Base-by-base conservation (phyloP, 2,113 vertebrate species). In the Probosciger aterrimus region DNA sequence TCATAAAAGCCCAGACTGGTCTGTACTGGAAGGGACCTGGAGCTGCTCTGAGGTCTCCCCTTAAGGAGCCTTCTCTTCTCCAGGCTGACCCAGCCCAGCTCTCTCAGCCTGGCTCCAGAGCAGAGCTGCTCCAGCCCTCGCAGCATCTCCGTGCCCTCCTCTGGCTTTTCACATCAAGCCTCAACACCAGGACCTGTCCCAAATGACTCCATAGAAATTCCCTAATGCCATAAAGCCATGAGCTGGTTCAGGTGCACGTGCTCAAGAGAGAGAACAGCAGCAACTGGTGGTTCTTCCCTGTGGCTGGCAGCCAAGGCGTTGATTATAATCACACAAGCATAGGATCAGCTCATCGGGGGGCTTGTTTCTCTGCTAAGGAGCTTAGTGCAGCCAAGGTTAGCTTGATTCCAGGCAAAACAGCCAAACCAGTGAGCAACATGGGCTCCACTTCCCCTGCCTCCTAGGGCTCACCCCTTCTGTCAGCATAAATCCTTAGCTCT, bases 341-440 rank as follows among this genome's bases (percentile, higher is more conserved):
- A 62, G 86, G 86, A 92, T 93, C 90, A 84, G 88, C 93, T 91
- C 74, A 8, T 77, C 78, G 20, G 82, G 77, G 77, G 67, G 71
- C 84, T 91, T 47, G 65, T 86, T 88, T 82, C 79, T 47, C 80
- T 80, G 85, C 81, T 92, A 79, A 94, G 86, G 46, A 93, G 93
- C 96, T 96, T 59, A 93, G 94, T 59, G 89, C 77, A 76, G 3
- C 0, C 53, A 88, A 85, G 88, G 57, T 82, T 62, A 76, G 77
- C 73, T 57, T 62, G 31, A 67, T 82, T 82, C 68, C 83, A 82
- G 78, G 39, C 87, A 81, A 82, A 93, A 35, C 11, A 53, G 88
- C 73, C 89, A 47, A 49, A 57, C 18, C 7, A 7, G 57, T 68
- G 55, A 74, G 44, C 60, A 77, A 14, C 0, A 1, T 16, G 69